These are phyloP conservation scores for Limnephilus auricula DNA, from an alignment of 2,888 invertebrate species.

Conservation along the genomic window DNA sequence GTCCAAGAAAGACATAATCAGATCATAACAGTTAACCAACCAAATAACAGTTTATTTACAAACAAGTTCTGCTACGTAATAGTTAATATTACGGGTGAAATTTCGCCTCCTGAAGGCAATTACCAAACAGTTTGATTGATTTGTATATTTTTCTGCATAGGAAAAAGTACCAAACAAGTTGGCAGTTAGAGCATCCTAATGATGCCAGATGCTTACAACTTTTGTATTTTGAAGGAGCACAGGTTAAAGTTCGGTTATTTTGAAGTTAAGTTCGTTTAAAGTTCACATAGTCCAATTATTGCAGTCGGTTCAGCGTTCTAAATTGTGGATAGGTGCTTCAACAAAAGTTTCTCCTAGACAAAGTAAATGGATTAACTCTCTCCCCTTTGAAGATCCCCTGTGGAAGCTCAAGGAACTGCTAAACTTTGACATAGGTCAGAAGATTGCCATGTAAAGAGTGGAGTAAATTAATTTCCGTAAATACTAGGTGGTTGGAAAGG, in stretches of 20 bases:
- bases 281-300: background rate
- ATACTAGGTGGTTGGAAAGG: too few relatives aligned
- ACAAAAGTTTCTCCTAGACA: background rate
- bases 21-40: too few relatives aligned
- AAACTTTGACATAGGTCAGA: background rate
- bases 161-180: background rate
- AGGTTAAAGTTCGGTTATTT: background rate
- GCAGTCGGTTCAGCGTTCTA: background rate
- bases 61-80: too few relatives aligned
- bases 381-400: background rate
- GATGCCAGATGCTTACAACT: background rate
- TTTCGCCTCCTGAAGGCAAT: too few relatives aligned
- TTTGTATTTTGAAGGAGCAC: background rate
- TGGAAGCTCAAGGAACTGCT: background rate
- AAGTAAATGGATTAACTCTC: background rate
- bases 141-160: too few relatives aligned
- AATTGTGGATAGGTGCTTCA: background rate
- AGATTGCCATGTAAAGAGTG: background rate
- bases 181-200: background rate
- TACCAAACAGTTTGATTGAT: too few relatives aligned
- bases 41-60: too few relatives aligned
- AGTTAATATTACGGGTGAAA: too few relatives aligned
- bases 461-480: background rate
- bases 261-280: background rate
- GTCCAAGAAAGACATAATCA: too few relatives aligned